Conservation (phyloP, 2,113 vertebrate genomes). For the Scopus umbretta region DNA sequence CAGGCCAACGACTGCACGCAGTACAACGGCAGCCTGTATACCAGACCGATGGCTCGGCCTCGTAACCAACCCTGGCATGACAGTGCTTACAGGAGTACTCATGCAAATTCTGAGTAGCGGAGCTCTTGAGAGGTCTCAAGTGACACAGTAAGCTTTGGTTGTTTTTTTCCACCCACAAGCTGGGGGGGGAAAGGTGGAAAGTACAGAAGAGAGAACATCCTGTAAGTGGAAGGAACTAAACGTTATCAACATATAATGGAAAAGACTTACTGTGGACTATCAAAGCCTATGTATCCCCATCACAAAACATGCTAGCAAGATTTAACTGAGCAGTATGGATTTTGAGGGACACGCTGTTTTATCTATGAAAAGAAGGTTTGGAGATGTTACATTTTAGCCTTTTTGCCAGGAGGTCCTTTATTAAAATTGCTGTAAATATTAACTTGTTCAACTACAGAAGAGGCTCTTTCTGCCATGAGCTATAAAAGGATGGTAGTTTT, state of each 20-base stretch:
- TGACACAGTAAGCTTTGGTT: too few species aligned
- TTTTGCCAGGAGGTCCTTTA: background rate
- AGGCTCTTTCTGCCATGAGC: background rate
- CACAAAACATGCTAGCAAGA: background rate
- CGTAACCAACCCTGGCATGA: background rate
- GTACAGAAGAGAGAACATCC: background rate
- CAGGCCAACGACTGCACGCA: background rate
- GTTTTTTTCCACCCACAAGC: too few species aligned
- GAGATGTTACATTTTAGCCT: background rate
- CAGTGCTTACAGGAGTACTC: background rate
- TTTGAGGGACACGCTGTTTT: background rate
- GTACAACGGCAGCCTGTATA: background rate
- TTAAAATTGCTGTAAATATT: background rate
- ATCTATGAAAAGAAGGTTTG: background rate
- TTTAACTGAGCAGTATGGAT: background rate
- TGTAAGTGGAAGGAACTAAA: background rate
- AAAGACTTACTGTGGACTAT: background rate
- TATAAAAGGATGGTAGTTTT: background rate
- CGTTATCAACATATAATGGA: background rate
- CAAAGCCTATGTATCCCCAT: background rate
- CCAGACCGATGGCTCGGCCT: fast-evolving
- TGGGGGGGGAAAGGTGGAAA: too few species aligned
- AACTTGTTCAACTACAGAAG: background rate
- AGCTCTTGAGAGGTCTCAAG: background rate
- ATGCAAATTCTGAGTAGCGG: background rate